phyloP scores from a whole-genome alignment of 2,888 invertebrate genomes.

The Corythucha ciliata region DNA sequence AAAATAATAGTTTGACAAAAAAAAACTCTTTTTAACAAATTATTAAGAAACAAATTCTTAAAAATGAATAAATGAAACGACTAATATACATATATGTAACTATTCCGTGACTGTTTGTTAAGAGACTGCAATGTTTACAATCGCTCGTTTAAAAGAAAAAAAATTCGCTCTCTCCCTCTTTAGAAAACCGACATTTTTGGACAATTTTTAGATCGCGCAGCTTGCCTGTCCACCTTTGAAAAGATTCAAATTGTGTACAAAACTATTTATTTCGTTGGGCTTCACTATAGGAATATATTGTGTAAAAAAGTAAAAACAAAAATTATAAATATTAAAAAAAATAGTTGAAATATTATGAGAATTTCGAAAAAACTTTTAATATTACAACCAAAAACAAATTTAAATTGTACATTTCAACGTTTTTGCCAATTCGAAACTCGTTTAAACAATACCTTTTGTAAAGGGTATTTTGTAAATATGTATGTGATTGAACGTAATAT shows the following conservation, averaged over 20 bases:
- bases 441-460: constrained; percentile 28
- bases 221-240: constrained; percentile 20
- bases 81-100: no score
- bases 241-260: no score
- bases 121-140: constrained; percentile 33
- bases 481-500: constrained; percentile 30
- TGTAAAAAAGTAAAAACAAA: constrained; percentile 13
- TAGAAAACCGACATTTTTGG: no score
- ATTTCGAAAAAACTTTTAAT: constrained; percentile 13
- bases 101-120: constrained; percentile 33
- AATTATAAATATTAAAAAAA: constrained; percentile 6
- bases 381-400: constrained; percentile 26
- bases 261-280: no score
- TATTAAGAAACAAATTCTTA: no score
- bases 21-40: no score
- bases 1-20: no score
- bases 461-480: constrained; percentile 31
- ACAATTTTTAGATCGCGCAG: no score
- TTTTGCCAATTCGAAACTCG: constrained; percentile 31
- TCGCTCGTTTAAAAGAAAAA: constrained; percentile 23
- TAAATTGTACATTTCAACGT: constrained; percentile 25
- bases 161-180: no score
- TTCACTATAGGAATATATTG: no score
- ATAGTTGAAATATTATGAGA: constrained; percentile 14
- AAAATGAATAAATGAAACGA: no score